A percentile compares a stretch with the other conserved stretches of the same genome.
These are phyloP conservation scores for Heterohyrax brucei DNA, from an alignment of 2,797 vertebrate genomes.

Conservation along the genomic window DNA sequence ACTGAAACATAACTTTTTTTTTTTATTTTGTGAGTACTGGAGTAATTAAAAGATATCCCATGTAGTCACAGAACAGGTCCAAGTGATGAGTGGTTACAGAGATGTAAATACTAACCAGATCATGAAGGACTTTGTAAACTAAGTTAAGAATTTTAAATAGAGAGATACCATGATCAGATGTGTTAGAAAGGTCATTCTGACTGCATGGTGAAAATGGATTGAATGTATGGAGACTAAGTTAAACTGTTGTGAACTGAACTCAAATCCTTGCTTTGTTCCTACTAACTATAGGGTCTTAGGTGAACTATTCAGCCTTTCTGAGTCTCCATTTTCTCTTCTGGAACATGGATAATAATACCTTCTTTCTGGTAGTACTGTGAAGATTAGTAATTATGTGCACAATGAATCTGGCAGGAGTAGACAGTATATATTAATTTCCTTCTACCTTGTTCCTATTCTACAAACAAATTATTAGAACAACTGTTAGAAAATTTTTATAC, in stretches of 20 bases:
- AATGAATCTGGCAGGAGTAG: not conserved
- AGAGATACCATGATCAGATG: not conserved
- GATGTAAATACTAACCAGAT: not conserved
- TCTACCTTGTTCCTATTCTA: not conserved
- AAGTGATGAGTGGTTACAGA: not conserved
- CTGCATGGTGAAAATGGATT: not conserved
- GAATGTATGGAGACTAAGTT: not conserved
- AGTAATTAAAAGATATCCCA: not conserved
- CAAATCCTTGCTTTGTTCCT: not conserved
- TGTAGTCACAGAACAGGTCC: not conserved
- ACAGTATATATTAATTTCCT: slow-evolving; percentile 33
- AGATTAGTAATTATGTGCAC: not conserved
- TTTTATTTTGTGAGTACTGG: not conserved
- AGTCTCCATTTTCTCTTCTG: not conserved
- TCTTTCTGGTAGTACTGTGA: slow-evolving; percentile 10
- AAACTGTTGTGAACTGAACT: slow-evolving; percentile 4
- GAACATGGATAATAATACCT: slow-evolving; percentile 16
- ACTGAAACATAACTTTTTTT: not conserved
- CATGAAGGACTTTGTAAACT: slow-evolving; percentile 22
- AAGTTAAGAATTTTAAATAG: not conserved
- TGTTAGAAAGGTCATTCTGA: slow-evolving; percentile 30
- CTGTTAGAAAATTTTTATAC: not conserved
- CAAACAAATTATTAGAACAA: not conserved
- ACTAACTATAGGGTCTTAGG: not conserved
- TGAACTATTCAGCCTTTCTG: not conserved